Base-by-base conservation (phyloP, 2,113 vertebrate species). In the Prunella himalayana region DNA sequence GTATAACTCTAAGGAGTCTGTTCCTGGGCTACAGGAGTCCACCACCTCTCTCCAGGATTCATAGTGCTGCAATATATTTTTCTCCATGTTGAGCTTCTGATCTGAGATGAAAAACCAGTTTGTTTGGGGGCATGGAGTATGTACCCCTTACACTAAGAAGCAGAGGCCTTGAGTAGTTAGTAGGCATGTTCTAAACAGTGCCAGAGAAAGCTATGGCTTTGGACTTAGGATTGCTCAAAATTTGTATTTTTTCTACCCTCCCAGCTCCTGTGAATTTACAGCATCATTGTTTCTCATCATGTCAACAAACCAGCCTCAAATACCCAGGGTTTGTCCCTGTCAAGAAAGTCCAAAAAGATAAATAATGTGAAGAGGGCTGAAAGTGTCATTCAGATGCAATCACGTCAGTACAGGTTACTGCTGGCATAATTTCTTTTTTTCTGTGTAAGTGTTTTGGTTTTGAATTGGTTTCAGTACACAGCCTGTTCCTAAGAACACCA, bases 341-440 rank as follows among this genome's bases (percentile, higher is more conserved):
- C 57, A 27, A 6, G 2, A 53, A 63, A 70, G 7, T 44, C n/a
- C 35, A 66, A 25, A 61, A 78, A 65, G 41, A 39, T 5, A 82
- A 86, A 78, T 27, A 65, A 25, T 9, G 72, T 1, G 2, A 82
- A 89, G n/a, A n/a, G 4, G 15, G n/a, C 8, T 33, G 9, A 60
- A 85, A 82, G 18, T 33, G 37, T 69, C 31, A 53, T 57, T 78
- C 31, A 86, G 75, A 78, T 39, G 53, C 31, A 71, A 9, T 7
- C 15, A 33, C 0, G 0, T 39, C 54, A 45, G 12, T 41, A 13
- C 10, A n/a, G n/a, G 17, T 66, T 50, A 65, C 25, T 45, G 27
- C 35, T 82, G 81, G 47, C 23, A 45, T 22, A 70, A n/a, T 35
- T 56, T 9, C 9, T 49, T 23, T 53, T 45, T 42, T 68, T 10